phyloP scores from a whole-genome alignment of 64 coral and sea anemone species.

The Astreopora myriophthalma region DNA sequence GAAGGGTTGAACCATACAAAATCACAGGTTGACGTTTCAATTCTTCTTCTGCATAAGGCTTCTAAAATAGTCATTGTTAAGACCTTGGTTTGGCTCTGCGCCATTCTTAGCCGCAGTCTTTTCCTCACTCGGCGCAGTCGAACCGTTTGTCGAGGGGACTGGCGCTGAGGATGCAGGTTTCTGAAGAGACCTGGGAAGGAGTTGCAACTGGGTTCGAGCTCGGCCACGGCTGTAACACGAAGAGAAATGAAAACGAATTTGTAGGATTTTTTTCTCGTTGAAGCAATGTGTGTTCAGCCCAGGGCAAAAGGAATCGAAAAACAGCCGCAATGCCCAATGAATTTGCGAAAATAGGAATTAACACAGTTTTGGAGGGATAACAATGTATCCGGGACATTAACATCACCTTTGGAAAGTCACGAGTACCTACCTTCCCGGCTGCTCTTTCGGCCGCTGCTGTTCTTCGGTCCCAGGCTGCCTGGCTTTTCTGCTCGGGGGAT shows the following conservation, averaged over 20 bases:
- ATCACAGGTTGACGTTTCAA: not conserved
- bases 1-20: not conserved
- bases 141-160: slow-evolving; percentile 3
- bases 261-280: not conserved
- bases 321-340: too few species aligned
- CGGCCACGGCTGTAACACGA: slow-evolving; percentile 69
- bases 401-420: not conserved
- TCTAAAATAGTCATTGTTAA: slow-evolving; percentile 89
- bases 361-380: too few species aligned
- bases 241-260: not conserved
- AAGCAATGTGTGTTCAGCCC: not conserved
- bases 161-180: slow-evolving; percentile 27
- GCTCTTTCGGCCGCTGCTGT: not conserved
- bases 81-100: slow-evolving; percentile 41
- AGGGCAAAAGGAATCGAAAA: not conserved
- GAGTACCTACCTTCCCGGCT: slow-evolving; percentile 21
- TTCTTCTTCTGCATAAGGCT: slow-evolving; percentile 63
- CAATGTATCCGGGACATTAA: too few species aligned
- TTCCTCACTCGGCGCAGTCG: slow-evolving; percentile 36
- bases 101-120: not conserved
- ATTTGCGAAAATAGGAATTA: not conserved
- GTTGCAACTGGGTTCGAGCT: slow-evolving; percentile 64
- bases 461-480: slow-evolving; percentile 4
- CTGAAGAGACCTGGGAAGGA: slow-evolving; percentile 79
- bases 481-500: slow-evolving; percentile 83